These are phyloP conservation scores for Sialis lutaria DNA, from an alignment of 2,888 invertebrate genomes.

Conservation along the genomic window DNA sequence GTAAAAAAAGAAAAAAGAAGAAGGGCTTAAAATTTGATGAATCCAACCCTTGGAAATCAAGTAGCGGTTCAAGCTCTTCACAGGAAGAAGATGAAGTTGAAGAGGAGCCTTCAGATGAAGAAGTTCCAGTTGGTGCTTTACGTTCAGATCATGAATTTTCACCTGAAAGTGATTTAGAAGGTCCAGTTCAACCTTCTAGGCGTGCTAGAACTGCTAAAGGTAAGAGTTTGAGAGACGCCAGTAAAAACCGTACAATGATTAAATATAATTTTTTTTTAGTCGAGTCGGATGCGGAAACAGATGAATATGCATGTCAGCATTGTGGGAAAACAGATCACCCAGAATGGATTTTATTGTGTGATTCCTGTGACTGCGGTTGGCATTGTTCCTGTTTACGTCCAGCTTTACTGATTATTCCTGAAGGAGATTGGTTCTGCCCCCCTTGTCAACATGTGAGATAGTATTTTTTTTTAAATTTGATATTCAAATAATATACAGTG, in stretches of 20 bases:
- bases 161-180: slow-evolving; percentile 71
- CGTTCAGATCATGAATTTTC: slow-evolving; percentile 88
- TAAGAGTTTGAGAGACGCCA: slow-evolving; percentile 13
- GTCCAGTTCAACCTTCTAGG: slow-evolving; percentile 55
- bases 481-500: slow-evolving; percentile 8
- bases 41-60: slow-evolving; percentile 38
- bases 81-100: slow-evolving; percentile 22
- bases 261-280: slow-evolving; percentile 1
- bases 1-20: slow-evolving; percentile 17
- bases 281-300: slow-evolving; percentile 18
- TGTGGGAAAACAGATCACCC: slow-evolving; percentile 88
- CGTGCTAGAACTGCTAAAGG: slow-evolving; percentile 74
- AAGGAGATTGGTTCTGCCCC: slow-evolving; percentile 97
- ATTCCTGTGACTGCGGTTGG: slow-evolving; percentile 91
- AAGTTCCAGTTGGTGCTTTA: slow-evolving; percentile 27
- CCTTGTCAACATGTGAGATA: slow-evolving; percentile 82
- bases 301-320: slow-evolving; percentile 71
- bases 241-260: too few relatives aligned
- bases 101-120: slow-evolving; percentile 25
- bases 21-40: slow-evolving; percentile 26
- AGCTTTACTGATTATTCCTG: slow-evolving; percentile 82
- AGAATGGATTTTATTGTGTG: slow-evolving; percentile 93
- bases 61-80: slow-evolving; percentile 32
- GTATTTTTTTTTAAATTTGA: slow-evolving; percentile 1
- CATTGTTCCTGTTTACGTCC: slow-evolving; percentile 93